These are phyloP conservation scores for Rhagophthalmus giganteus DNA, from an alignment of 2,888 invertebrate genomes.

Conservation along the genomic window DNA sequence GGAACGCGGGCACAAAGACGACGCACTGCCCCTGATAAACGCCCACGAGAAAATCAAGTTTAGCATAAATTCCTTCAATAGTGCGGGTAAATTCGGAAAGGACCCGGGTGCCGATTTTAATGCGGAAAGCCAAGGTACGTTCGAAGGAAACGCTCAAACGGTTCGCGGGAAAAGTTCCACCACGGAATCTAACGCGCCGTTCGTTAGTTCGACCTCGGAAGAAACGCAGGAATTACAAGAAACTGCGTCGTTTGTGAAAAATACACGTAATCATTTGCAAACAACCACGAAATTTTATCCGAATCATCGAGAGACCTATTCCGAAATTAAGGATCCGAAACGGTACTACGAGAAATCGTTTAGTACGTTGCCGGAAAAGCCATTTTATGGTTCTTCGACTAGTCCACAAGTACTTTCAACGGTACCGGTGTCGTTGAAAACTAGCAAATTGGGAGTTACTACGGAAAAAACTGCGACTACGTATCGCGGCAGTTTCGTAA, in stretches of 20 bases:
- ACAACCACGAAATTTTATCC: slow-evolving; percentile 44
- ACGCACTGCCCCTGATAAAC: too few species aligned
- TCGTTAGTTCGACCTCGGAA: too few species aligned
- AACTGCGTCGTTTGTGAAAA: slow-evolving; percentile 72
- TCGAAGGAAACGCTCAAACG: too few species aligned
- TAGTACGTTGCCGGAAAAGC: slow-evolving; percentile 33
- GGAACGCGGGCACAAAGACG: too few species aligned
- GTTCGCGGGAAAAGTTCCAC: too few species aligned
- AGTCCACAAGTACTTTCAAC: slow-evolving; percentile 49
- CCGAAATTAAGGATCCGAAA: slow-evolving; percentile 46
- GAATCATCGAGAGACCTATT: slow-evolving; percentile 50
- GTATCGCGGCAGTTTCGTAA: not conserved
- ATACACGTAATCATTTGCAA: slow-evolving; percentile 44
- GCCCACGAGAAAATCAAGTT: too few species aligned
- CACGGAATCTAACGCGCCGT: too few species aligned
- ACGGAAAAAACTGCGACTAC: too few species aligned
- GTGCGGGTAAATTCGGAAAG: too few species aligned
- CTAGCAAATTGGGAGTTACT: not conserved
- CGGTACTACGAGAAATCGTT: slow-evolving; percentile 31
- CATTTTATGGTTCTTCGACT: slow-evolving; percentile 40
- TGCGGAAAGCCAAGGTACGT: too few species aligned
- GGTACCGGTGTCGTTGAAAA: slow-evolving; percentile 5
- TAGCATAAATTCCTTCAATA: too few species aligned
- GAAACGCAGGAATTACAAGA: slow-evolving; percentile 77
- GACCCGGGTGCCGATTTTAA: too few species aligned